Evolutionary conservation across 2,888 invertebrate species (phyloP), one percentile per base, ranked within the genome.

Genomic region (Chelonus formosanus): DNA sequence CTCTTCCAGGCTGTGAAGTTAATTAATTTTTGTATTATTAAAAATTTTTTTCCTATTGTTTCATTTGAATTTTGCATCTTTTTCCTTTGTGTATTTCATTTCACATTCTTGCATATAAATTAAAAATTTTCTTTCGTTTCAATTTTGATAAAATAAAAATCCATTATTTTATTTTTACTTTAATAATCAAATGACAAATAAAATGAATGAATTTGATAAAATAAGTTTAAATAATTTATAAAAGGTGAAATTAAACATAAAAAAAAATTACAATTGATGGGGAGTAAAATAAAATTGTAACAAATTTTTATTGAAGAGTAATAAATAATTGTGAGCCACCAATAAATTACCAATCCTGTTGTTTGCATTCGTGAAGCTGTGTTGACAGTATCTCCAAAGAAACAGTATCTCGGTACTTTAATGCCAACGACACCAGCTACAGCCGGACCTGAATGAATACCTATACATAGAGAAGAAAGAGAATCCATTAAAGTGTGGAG

Each of bases 381-480:
- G 80, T 96, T 96, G 20, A 96, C 94, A 0, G 95, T 93, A 81
- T 95, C 95, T 0, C 96, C 96, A 70, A 96, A 96, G 56, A 96
- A 90, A 76, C 95, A 96, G 82, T 94, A 95, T 73, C 95, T 88
- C 0, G 94, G 95, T 60, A 94, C 90, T 77, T 94, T 92, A 47
- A 92, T 85, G 0, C 96, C 96, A 0, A 96, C 92, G 32, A 96
- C 92, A 0, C 95, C 95, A 0, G 94, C 95, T 4, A 95, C 95
- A 44, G 94, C 94, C 0, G 94, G 91, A 0, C 96, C 96, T 0
- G 94, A 92, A 85, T 96, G 95, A 71, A 96, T 90, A 47, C 94
- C 90, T 89, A 72, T 20, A 70, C 70, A 43, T 34, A n/a, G 62
- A 60, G 48, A 5, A 60, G 50, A 48, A 43, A 34, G 34, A 45